Evolutionary conservation across 2,888 invertebrate genomes (phyloP), one percentile per base, ranked within the genome.

Genomic region (Orthonevra nobilis): DNA sequence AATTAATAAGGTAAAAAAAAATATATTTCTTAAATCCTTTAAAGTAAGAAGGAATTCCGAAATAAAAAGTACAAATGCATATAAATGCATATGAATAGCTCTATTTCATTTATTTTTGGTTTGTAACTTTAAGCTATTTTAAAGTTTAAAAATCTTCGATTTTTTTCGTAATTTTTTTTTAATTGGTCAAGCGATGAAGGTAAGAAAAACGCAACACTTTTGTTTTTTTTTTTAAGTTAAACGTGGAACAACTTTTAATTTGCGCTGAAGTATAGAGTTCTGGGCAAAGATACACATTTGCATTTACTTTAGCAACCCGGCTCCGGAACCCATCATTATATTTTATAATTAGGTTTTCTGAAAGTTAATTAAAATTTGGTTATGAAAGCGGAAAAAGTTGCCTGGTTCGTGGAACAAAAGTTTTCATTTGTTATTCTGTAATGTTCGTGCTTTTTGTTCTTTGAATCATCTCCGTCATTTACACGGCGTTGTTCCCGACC

Each of bases 361-460:
- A 87, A 87, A 87, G 87, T 87, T 87, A 87, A 87, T 87, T 87
- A 87, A 87, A 87, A 87, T 87, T 87, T 86, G 85, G 87, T 87
- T 87, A 86, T 86, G 86, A 87, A 87, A 86, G 87, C 86, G 86
- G 86, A 87, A 87, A 66, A 73, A 87, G 85, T 85, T 86, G 85
- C 84, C 84, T 54, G 42, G 23, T 32, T 42, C 48, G 40, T 34
- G 38, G 69, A 64, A 70, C 36, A 56, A 70, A 77, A 72, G 64
- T 77, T 72, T 64, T 26, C 50, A 77, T 72, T 69, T 69, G 40
- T 69, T 68, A 69, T 48, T 69, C 54, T 60, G 70, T 64, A 58
- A 64, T 64, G 34, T 58, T 77, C 77, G 26, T 63, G 36, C 52
- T 64, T 77, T 64, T 74, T 69, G 34, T 69, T 34, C 56, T 75